A percentile compares a stretch with the other conserved stretches of the same genome.
These are phyloP conservation scores for Falco novaeseelandiae DNA, from an alignment of 2,797 vertebrate genomes.

Conservation along the genomic window DNA sequence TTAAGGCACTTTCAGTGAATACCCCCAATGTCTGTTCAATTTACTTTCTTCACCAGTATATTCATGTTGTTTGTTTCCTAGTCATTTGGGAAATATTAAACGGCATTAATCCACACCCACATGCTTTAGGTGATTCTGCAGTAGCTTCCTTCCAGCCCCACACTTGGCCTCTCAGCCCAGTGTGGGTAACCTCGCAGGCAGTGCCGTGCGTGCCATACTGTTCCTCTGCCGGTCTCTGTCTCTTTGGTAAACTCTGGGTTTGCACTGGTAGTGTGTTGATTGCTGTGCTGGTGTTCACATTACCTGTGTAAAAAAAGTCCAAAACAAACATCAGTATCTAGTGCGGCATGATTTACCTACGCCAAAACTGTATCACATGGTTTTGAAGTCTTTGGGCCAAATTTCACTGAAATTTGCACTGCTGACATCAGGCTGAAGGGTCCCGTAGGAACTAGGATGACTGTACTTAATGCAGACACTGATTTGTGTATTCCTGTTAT, in stretches of 20 bases:
- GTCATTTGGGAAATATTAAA: background rate
- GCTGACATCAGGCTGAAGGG: background rate
- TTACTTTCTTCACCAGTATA: background rate
- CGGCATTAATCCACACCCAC: background rate
- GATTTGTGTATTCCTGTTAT: background rate
- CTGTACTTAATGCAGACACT: background rate
- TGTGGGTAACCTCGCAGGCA: background rate
- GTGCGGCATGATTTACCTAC: background rate
- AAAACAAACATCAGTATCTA: background rate
- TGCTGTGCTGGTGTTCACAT: background rate
- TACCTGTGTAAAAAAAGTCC: background rate
- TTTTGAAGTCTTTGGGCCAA: background rate
- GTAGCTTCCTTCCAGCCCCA: background rate
- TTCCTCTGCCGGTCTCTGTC: rapidly evolving
- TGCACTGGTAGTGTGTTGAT: background rate
- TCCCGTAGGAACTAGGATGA: background rate
- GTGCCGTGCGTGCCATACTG: background rate
- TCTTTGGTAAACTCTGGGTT: background rate
- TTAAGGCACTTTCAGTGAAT: background rate
- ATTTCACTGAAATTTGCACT: background rate
- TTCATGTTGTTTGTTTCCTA: background rate
- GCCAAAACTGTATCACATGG: background rate
- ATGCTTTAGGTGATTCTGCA: background rate
- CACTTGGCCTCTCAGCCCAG: background rate
- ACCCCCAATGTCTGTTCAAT: background rate